Evolutionary conservation across 2,888 invertebrate species (phyloP), one percentile per base, ranked within the genome.

Genomic region (Ennomos erosarius): DNA sequence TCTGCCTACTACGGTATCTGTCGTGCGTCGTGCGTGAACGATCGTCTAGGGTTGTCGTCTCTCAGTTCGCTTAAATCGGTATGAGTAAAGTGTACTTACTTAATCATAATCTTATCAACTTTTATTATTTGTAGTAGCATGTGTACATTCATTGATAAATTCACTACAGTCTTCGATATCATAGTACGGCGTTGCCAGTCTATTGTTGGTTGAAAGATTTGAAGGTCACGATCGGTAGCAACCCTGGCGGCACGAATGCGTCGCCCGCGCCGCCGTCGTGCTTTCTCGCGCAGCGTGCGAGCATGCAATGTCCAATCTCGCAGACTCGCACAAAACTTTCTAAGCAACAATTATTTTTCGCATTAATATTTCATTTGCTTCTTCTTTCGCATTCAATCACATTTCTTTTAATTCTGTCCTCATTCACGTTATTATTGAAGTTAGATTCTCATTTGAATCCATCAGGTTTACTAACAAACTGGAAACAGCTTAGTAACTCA

Each of bases 231-330:
- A 42, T 43, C 35, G 50, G 64, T 49, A 66, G 56, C 67, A 72
- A 59, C 68, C 69, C 70, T 70, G 59, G 40, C 44, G 43, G 26
- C 6, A 26, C 26, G 26, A 26, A 13, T 8, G 44, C 53, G 37
- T 45, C 52, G 61, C 54, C 46, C 62, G 70, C 69, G 67, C 65
- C 75, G 71, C 68, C 79, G 82, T 85, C 85, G 84, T 90, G 91
- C 91, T 91, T 91, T 91, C 92, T 90, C 87, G 90, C 84, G 87
- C 88, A 84, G 84, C 88, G 87, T 88, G 88, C 88, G 86, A 81
- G 87, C 90, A 90, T 90, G 91, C 90, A 82, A 90, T 87, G 87
- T 86, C 84, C 82, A 85, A 87, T 88, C 87, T 88, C 85, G 79
- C 78, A 84, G 75, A 82, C 78, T 82, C 79, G 81, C 79, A 81